A percentile compares a stretch with the other conserved stretches of the same genome.
These are phyloP conservation scores for Hypsibius dujardini DNA, from an alignment of 1,140 invertebrate species.

Conservation along the genomic window DNA sequence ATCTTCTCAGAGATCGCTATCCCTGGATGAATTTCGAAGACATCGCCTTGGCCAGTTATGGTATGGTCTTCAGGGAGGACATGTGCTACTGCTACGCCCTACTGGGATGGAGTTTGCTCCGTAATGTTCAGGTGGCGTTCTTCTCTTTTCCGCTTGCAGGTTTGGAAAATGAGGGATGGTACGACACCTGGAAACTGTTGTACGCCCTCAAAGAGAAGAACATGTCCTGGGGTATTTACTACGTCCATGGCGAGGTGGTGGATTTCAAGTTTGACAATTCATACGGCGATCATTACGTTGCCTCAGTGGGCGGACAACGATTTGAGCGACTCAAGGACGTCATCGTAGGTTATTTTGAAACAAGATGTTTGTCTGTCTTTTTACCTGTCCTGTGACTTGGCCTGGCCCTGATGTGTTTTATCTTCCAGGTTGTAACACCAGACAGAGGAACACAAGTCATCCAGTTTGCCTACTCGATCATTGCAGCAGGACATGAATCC, in stretches of 20 bases:
- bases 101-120: too few relatives aligned
- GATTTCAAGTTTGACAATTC: constrained; percentile 46
- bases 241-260: constrained; percentile 54
- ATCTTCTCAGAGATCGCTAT: constrained; percentile 53
- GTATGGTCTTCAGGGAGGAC: too few relatives aligned
- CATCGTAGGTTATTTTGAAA: too few relatives aligned
- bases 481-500: constrained; percentile 64
- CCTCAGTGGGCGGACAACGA: constrained; percentile 31
- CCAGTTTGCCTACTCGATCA: constrained; percentile 50
- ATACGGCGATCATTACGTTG: constrained; percentile 19
- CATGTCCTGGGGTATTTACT: constrained; percentile 51
- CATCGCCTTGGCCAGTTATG: constrained; percentile 50
- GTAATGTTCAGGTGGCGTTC: too few relatives aligned
- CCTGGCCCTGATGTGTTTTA: too few relatives aligned
- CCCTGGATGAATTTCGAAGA: constrained; percentile 77
- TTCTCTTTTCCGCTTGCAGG: constrained; percentile 34
- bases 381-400: too few relatives aligned
- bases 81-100: too few relatives aligned
- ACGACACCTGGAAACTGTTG: constrained; percentile 54
- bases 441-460: constrained; percentile 45
- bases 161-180: constrained; percentile 53
- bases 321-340: too few relatives aligned
- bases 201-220: constrained; percentile 59
- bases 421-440: constrained; percentile 44
- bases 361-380: too few relatives aligned